Percentiles rank a stretch among this genome's conserved stretches.
phyloP scores from a whole-genome alignment of 2,797 vertebrate species.

The Acipenser transmontanus region DNA sequence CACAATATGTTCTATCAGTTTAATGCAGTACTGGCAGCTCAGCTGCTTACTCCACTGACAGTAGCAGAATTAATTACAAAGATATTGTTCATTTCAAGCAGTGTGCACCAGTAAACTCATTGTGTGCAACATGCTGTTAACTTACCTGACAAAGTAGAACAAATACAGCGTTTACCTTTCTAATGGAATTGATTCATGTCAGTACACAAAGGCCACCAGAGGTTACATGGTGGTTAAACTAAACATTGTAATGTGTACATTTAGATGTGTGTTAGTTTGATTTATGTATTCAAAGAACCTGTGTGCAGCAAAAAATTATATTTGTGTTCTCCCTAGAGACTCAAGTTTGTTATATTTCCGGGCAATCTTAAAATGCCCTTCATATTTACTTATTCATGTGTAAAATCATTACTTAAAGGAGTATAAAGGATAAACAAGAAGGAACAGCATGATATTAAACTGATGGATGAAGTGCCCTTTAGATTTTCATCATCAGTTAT shows the following conservation, averaged over 20 bases:
- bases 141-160: conserved; percentile 40
- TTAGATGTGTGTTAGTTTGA: conserved; percentile 41
- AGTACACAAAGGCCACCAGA: conserved; percentile 47
- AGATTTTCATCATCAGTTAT: no score
- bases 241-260: conserved; percentile 55
- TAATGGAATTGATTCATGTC: conserved; percentile 54
- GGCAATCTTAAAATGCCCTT: conserved; percentile 33
- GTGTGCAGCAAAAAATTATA: conserved; percentile 52
- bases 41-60: conserved; percentile 43
- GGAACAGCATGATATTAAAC: no score
- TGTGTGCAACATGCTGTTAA: conserved; percentile 23
- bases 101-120: conserved; percentile 34
- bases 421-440: no score
- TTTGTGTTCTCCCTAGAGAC: conserved; percentile 31
- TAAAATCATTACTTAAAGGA: background rate
- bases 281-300: conserved; percentile 39
- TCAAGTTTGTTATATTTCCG: conserved; percentile 7
- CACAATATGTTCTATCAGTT: conserved; percentile 26
- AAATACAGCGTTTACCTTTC: conserved; percentile 34
- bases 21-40: conserved; percentile 37
- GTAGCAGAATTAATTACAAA: conserved; percentile 60
- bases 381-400: background rate
- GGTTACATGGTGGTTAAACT: conserved; percentile 41
- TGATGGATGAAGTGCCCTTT: no score
- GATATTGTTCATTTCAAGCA: conserved; percentile 53